These are phyloP conservation scores for Chaitophorus viminalis DNA, from an alignment of 2,888 invertebrate species.

Conservation along the genomic window DNA sequence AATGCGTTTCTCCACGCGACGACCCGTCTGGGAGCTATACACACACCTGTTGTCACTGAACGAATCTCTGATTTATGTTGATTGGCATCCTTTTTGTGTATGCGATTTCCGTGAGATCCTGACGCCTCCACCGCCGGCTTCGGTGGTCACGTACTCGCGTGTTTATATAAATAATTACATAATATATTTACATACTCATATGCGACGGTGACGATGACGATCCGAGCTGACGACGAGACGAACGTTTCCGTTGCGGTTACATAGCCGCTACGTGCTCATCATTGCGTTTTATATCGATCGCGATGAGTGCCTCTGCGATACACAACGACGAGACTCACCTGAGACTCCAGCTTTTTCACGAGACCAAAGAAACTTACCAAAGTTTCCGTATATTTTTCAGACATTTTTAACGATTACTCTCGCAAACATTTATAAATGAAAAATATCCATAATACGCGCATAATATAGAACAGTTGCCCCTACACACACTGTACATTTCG, in stretches of 20 bases:
- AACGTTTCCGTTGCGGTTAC: background rate
- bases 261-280: background rate
- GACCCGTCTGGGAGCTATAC: slow-evolving; percentile 12
- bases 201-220: background rate
- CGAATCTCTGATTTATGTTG: slow-evolving; percentile 33
- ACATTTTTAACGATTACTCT: no score
- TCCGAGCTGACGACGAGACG: background rate
- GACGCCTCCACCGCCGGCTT: background rate
- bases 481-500: no score
- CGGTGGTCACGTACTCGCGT: slow-evolving; percentile 16
- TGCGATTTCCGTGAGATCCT: slow-evolving; percentile 22
- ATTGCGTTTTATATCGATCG: background rate
- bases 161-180: no score
- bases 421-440: no score
- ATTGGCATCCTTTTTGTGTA: slow-evolving; percentile 8
- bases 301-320: background rate
- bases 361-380: no score
- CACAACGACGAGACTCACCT: no score
- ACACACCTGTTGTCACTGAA: background rate
- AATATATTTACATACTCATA: no score
- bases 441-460: no score
- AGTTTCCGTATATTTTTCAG: no score
- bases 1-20: slow-evolving; percentile 11
- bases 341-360: no score
- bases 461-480: no score